phyloP scores from a whole-genome alignment of 2,888 invertebrate species.

The Eristalis intricaria region DNA sequence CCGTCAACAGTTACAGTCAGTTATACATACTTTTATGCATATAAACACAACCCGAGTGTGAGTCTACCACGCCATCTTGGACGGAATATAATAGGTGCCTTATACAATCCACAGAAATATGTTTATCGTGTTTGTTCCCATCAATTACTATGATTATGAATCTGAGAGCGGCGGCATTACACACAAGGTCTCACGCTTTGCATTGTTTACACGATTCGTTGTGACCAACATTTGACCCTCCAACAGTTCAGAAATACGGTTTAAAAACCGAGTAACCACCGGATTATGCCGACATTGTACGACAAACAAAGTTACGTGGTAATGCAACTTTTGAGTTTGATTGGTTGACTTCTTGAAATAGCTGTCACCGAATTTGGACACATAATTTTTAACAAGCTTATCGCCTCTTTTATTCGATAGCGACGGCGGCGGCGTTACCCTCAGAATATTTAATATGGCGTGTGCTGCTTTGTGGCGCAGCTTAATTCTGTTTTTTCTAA shows the following conservation, averaged over 20 bases:
- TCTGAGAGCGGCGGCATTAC: background rate
- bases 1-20: background rate
- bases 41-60: background rate
- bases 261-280: background rate
- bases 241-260: background rate
- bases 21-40: background rate
- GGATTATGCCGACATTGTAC: background rate
- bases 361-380: background rate
- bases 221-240: background rate
- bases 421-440: background rate
- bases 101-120: background rate
- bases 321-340: background rate
- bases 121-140: background rate
- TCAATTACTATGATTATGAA: background rate
- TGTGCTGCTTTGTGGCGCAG: background rate
- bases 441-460: background rate
- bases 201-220: background rate
- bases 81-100: background rate
- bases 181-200: background rate
- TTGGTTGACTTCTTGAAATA: background rate
- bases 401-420: background rate
- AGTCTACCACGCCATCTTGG: background rate
- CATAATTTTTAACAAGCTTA: background rate
- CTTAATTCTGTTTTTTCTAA: background rate
- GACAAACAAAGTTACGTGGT: background rate